A percentile compares a stretch with the other conserved stretches of the same genome.
Evolutionary conservation across 2,113 vertebrate genomes (phyloP).

Genomic region (Eonycteris spelaea): DNA sequence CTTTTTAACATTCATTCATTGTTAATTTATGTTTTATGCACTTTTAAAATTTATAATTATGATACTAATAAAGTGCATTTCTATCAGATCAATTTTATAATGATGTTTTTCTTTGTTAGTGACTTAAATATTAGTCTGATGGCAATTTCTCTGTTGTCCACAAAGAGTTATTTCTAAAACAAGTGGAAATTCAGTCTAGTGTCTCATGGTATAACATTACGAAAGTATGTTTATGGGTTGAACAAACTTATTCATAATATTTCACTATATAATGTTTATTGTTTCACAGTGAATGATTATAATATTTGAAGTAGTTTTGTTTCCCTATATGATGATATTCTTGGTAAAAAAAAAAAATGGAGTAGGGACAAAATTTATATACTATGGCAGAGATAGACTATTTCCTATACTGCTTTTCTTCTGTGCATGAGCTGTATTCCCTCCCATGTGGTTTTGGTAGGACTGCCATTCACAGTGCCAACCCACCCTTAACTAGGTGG

Average conservation of each 20-base stretch:
- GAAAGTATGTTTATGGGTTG: not conserved
- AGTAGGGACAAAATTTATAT: not conserved
- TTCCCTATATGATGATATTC: not conserved
- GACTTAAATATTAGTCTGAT: not conserved
- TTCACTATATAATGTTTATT: not conserved
- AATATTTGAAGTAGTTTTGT: not conserved
- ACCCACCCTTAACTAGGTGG: not conserved
- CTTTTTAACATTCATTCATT: not conserved
- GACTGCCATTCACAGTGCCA: not conserved
- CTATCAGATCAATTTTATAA: not conserved
- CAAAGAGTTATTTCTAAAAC: not conserved
- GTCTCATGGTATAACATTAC: not conserved
- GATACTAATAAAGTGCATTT: not conserved
- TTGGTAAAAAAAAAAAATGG: not conserved
- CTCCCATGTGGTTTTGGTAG: not conserved
- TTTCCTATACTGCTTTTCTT: not conserved
- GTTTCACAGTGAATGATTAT: not conserved
- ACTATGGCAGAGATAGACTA: fast-evolving
- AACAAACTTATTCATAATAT: not conserved
- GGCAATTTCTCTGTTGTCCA: not conserved
- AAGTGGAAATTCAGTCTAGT: not conserved
- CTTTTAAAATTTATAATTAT: not conserved
- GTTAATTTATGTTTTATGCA: not conserved
- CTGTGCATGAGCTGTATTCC: too few species aligned
- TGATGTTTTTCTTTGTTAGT: not conserved